Evolutionary conservation across 2,888 invertebrate species (phyloP).

Genomic region (Homarus gammarus): DNA sequence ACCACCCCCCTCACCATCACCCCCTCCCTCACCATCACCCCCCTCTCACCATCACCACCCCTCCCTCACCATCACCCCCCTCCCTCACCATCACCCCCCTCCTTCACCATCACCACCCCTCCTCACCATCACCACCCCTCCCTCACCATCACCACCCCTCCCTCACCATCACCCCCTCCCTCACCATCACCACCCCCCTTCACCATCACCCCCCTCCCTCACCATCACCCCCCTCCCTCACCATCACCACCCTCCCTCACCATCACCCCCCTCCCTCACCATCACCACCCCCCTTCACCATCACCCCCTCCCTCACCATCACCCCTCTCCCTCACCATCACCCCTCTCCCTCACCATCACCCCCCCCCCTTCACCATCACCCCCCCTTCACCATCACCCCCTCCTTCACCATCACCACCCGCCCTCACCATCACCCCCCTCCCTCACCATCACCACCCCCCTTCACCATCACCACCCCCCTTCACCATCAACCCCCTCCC

Average conservation of each 20-base stretch:
- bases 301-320: neutral
- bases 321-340: neutral
- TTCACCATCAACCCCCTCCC: too few relatives aligned
- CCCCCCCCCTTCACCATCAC: neutral
- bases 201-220: neutral
- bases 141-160: neutral
- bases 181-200: neutral
- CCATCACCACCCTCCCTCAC: neutral
- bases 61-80: neutral
- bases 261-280: neutral
- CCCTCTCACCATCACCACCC: neutral
- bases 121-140: neutral
- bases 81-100: neutral
- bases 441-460: neutral
- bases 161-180: neutral
- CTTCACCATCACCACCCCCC: neutral
- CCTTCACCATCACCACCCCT: neutral
- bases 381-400: too few relatives aligned
- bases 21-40: neutral
- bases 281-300: neutral
- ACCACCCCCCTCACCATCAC: neutral
- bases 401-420: neutral
- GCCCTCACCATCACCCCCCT: neutral
- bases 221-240: too few relatives aligned
- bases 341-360: neutral